A percentile compares a stretch with the other conserved stretches of the same genome.
Evolutionary conservation across 2,888 invertebrate genomes (phyloP).

Genomic region (Cephus runcator): DNA sequence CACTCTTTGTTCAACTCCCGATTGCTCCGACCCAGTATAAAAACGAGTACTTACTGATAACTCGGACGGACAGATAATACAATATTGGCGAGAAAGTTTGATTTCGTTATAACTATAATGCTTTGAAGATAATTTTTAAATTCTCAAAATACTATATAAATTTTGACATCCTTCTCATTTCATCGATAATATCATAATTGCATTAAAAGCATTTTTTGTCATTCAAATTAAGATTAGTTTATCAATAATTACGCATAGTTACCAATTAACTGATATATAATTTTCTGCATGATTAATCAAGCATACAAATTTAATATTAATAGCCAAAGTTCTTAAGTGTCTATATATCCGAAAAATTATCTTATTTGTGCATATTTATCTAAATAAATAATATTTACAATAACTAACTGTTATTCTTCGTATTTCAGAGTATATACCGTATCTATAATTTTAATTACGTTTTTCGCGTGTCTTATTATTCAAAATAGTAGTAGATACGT

Average conservation of each 20-base stretch:
- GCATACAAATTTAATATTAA: too few species aligned
- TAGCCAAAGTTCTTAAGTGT: neutral
- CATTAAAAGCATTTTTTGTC: neutral
- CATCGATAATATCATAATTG: neutral
- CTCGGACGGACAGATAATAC: neutral
- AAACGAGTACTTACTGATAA: neutral
- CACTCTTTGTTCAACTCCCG: neutral
- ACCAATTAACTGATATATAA: neutral
- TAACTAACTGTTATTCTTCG: neutral
- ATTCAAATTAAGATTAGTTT: neutral
- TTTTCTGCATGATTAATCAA: neutral
- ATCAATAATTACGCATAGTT: neutral
- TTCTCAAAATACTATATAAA: neutral
- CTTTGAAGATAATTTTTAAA: neutral
- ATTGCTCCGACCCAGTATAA: neutral
- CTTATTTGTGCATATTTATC: neutral
- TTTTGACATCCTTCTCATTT: neutral
- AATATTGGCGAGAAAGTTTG: neutral
- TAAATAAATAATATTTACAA: neutral
- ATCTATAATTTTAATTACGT: neutral
- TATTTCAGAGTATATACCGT: neutral
- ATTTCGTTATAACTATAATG: neutral
- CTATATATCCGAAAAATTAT: neutral
- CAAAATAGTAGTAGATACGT: neutral
- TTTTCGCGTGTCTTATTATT: neutral